phyloP scores from a whole-genome alignment of 2,888 invertebrate species.

The Melikaiella ostensackeni region DNA sequence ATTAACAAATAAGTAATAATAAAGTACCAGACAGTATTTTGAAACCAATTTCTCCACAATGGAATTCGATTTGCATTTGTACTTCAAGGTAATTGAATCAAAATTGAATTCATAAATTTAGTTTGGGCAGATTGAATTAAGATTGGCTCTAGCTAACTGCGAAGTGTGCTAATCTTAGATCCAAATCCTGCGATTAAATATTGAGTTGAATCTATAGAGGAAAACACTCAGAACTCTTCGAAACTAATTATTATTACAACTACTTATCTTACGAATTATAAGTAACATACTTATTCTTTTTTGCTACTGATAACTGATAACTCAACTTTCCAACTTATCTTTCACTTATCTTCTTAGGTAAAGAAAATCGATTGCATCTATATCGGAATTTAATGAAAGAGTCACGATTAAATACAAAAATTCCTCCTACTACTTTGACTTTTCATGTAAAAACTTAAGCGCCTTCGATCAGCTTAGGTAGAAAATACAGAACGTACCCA shows the following conservation, averaged over 20 bases:
- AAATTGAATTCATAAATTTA: neutral
- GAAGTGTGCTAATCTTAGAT: neutral
- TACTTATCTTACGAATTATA: slow-evolving; percentile 4
- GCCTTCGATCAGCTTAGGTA: neutral
- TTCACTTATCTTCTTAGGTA: neutral
- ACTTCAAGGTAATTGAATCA: slow-evolving; percentile 21
- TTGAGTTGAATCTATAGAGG: neutral
- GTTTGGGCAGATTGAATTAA: neutral
- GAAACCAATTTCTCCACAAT: slow-evolving; percentile 13
- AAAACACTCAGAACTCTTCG: slow-evolving; percentile 12
- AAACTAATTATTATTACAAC: neutral
- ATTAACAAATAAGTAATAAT: slow-evolving; percentile 34
- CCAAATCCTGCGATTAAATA: slow-evolving; percentile 9
- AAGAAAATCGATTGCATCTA: neutral
- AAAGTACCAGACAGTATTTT: slow-evolving; percentile 40
- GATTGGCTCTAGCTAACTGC: neutral
- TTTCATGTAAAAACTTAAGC: neutral
- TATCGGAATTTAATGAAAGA: neutral
- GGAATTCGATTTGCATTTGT: slow-evolving; percentile 23
- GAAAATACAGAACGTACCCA: slow-evolving; percentile 19
- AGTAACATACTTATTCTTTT: neutral
- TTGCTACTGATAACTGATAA: neutral
- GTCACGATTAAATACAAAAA: neutral
- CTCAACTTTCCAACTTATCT: neutral
- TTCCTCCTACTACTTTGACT: neutral